Evolutionary conservation across 1,140 invertebrate genomes (phyloP).

Genomic region (Zaprionus gabonicus): DNA sequence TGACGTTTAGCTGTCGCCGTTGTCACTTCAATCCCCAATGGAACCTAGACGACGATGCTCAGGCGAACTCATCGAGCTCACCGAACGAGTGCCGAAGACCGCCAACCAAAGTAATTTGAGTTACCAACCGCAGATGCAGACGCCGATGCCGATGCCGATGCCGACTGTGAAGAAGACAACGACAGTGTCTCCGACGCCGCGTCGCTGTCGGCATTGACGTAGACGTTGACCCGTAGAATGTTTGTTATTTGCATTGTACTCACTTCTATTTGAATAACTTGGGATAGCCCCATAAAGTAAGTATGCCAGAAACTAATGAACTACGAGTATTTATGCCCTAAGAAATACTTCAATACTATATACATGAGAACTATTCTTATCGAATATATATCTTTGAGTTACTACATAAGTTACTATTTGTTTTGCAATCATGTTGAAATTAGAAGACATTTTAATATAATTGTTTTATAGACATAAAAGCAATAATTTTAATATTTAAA

Average conservation of each 20-base stretch:
- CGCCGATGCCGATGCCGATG: slow-evolving; percentile 6
- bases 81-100: background rate
- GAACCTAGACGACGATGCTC: slow-evolving; percentile 37
- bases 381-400: too few species aligned
- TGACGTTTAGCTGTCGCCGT: slow-evolving; percentile 61
- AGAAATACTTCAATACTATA: background rate
- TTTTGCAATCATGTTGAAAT: background rate
- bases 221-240: background rate
- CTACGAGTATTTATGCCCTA: background rate
- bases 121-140: slow-evolving; percentile 62
- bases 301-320: background rate
- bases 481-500: too few species aligned
- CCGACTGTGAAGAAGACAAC: too few species aligned
- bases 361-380: too few species aligned
- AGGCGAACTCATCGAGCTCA: background rate
- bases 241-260: background rate
- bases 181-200: background rate
- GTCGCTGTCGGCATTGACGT: background rate
- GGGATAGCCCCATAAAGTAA: background rate
- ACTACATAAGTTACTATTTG: background rate
- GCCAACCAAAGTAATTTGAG: slow-evolving; percentile 60
- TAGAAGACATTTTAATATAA: background rate
- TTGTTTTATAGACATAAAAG: background rate
- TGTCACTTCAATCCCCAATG: slow-evolving; percentile 59
- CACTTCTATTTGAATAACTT: background rate